Evolutionary conservation across 2,797 vertebrate genomes (phyloP).

Genomic region (Podarcis lilfordi): DNA sequence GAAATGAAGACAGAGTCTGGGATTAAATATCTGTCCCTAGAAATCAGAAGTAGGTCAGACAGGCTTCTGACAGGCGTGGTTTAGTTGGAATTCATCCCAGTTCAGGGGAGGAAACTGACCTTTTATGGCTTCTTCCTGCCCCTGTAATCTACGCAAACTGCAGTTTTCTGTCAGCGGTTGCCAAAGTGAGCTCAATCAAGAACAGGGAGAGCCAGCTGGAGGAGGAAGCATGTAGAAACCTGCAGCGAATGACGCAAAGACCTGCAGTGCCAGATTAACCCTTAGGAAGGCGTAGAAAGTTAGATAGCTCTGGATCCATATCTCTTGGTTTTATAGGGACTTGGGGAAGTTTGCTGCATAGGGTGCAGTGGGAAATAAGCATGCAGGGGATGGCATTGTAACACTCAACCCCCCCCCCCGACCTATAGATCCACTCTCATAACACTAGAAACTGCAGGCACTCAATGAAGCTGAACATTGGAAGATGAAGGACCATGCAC

Average conservation of each 20-base stretch:
- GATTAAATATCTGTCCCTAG: neutral
- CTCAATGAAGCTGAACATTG: too few species aligned
- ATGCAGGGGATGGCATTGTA: neutral
- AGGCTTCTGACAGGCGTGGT: constrained; percentile 1
- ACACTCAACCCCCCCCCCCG: too few species aligned
- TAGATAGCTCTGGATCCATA: neutral
- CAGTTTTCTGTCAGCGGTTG: constrained; percentile 10
- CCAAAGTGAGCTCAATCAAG: constrained; percentile 13
- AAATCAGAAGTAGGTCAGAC: constrained; percentile 12
- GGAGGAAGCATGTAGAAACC: constrained; percentile 20
- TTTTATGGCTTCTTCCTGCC: constrained; percentile 27
- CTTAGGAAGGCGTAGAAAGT: neutral
- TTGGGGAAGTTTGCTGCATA: neutral
- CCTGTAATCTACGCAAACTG: neutral
- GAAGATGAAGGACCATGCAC: too few species aligned
- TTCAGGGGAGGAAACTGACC: constrained; percentile 29
- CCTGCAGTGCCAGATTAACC: constrained; percentile 27
- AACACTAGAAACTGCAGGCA: too few species aligned
- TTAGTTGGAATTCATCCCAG: constrained; percentile 17
- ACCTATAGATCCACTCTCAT: too few species aligned
- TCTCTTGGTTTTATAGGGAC: neutral
- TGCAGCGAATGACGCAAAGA: constrained; percentile 11
- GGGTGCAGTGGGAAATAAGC: neutral
- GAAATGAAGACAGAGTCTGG: constrained; percentile 6
- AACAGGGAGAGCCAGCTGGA: constrained; percentile 24